Percentiles rank a stretch among this genome's conserved stretches.
phyloP scores from a whole-genome alignment of 2,888 invertebrate species.

The Romanomermis culicivorax region DNA sequence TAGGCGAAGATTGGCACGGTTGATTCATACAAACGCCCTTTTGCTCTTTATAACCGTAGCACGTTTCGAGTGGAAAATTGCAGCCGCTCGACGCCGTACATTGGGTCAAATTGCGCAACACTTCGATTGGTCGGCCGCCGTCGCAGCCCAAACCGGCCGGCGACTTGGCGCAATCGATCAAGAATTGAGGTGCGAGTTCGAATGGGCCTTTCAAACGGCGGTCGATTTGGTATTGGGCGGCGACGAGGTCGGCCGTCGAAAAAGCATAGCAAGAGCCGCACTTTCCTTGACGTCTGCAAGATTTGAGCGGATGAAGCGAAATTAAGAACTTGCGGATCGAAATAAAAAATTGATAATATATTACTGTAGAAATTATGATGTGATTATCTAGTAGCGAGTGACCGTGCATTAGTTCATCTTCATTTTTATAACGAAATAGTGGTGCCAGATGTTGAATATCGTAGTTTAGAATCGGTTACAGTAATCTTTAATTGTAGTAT shows the following conservation, averaged over 20 bases:
- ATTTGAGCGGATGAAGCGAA: too few relatives aligned
- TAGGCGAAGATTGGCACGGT: background rate
- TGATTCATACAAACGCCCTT: background rate
- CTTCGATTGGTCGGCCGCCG: background rate
- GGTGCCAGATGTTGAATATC: too few relatives aligned
- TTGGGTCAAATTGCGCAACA: background rate
- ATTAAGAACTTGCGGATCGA: too few relatives aligned
- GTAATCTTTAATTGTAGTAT: too few relatives aligned
- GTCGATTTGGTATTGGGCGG: background rate
- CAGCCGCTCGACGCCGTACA: background rate
- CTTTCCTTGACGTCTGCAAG: background rate
- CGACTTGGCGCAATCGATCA: background rate
- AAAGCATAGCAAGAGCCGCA: background rate
- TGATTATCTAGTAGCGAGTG: too few relatives aligned
- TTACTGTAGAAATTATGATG: too few relatives aligned
- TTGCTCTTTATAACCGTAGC: background rate
- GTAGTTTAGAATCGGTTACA: too few relatives aligned
- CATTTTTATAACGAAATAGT: too few relatives aligned
- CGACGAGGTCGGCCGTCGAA: background rate
- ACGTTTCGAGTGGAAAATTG: background rate
- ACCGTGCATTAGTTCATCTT: too few relatives aligned
- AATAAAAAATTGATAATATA: too few relatives aligned
- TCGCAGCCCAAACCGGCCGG: background rate
- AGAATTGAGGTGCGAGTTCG: background rate
- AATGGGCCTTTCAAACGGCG: background rate